Evolutionary conservation across 1,140 invertebrate genomes (phyloP), one percentile per base, ranked within the genome.

Genomic region (Eufriesea mexicana): DNA sequence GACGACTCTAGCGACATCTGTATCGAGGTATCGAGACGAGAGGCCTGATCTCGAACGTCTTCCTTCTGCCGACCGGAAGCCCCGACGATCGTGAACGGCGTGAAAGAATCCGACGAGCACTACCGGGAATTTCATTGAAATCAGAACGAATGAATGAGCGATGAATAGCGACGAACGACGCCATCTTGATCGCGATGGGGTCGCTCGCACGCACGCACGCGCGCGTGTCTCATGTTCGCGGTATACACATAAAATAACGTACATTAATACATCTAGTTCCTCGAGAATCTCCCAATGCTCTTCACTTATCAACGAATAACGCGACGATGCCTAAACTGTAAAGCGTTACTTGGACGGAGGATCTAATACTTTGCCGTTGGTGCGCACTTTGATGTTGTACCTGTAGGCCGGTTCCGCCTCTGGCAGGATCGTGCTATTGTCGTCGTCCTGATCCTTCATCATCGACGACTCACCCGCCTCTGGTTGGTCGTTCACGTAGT

Each of bases 291-390:
- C 78, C 61, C 35, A 35, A 64, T 67, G 20, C 51, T 45, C 23
- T 74, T 79, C 86, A 55, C 78, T 83, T 85, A 85, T 83, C 74
- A 42, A 86, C 84, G 77, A 89, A 84, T 80, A 86, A 89, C 78
- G 81, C 79, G 85, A 89, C 85, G 84, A 66, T 89, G 81, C 68
- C 87, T 89, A 90, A 87, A 67, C 59, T 83, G 71, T 91, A 81
- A 88, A 91, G 84, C 84, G 87, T 93, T 94, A 94, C 86, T 93
- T 93, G 90, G 93, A 93, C 92, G 92, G 92, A 93, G 93, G 92
- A 84, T 94, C 92, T 94, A 94, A 92, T 93, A 94, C 93, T 94
- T 94, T 94, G 91, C 94, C 94, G 89, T 93, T 94, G 73, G 88
- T 92, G 87, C 93, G 94, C 82, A 94, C 91, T 88, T 94, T 94